phyloP scores from a whole-genome alignment of 2,797 vertebrate species.

The Neosalanx taihuensis region DNA sequence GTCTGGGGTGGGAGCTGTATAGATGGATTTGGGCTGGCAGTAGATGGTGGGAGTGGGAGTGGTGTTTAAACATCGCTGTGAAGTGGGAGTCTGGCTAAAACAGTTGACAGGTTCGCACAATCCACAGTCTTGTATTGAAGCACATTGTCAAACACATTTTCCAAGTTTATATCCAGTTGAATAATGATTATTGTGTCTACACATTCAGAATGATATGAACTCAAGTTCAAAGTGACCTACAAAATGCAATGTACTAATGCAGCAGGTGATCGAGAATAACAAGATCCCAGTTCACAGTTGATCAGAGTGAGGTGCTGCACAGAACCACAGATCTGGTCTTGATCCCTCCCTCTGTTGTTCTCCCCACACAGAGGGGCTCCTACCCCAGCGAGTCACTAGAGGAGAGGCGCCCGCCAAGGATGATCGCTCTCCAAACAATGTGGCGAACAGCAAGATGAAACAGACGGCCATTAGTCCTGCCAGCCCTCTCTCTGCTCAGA shows the following conservation, averaged over 20 bases:
- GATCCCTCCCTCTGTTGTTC: not conserved
- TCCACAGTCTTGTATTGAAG: not conserved
- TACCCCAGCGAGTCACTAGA: not conserved
- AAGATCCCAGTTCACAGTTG: not conserved
- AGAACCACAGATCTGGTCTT: not conserved
- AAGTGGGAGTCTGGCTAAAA: not conserved
- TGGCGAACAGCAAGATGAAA: conserved; percentile 33
- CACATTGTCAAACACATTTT: conserved; percentile 2
- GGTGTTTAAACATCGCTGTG: not conserved
- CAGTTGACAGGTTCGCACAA: not conserved
- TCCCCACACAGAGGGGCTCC: not conserved
- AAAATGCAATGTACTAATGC: not conserved
- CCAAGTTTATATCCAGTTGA: not conserved
- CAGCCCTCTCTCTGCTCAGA: conserved; percentile 31
- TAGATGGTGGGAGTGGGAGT: not conserved
- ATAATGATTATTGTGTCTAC: not conserved
- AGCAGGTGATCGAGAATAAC: not conserved
- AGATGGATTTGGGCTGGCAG: conserved; percentile 9
- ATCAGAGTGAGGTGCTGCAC: not conserved
- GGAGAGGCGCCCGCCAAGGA: not conserved
- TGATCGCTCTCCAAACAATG: conserved; percentile 20
- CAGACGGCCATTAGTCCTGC: conserved; percentile 31
- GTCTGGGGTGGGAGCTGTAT: not conserved
- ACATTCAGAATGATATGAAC: not conserved
- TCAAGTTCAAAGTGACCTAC: too few species aligned